Percentiles rank a stretch among this genome's conserved stretches.
Conservation (phyloP, 1,140 invertebrate genomes). For the Drosophila arizonae region DNA sequence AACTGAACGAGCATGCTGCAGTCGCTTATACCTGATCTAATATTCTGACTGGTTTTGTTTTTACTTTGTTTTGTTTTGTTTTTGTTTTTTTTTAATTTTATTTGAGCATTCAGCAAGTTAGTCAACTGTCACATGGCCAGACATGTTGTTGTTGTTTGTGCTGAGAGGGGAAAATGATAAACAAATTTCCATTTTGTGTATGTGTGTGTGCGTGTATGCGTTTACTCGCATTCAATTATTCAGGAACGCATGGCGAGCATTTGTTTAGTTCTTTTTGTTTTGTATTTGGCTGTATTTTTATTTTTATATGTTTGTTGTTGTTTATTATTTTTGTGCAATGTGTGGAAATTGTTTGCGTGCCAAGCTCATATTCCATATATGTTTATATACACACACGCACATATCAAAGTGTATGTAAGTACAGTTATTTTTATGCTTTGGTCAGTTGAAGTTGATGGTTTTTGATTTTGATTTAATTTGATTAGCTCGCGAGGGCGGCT, state of each 20-base stretch:
- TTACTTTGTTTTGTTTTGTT: slow-evolving; percentile 11
- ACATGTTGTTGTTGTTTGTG: slow-evolving; percentile 31
- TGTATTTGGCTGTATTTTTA: slow-evolving; percentile 3
- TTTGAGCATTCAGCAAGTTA: slow-evolving; percentile 64
- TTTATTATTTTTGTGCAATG: slow-evolving; percentile 79
- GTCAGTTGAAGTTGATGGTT: slow-evolving; percentile 30
- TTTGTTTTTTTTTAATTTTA: slow-evolving; percentile 23
- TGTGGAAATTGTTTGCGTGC: slow-evolving; percentile 78
- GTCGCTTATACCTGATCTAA: background rate
- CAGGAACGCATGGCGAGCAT: slow-evolving; percentile 42
- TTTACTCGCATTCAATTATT: slow-evolving; percentile 64
- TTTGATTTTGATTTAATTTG: slow-evolving; percentile 30
- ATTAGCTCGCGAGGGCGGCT: slow-evolving; percentile 14
- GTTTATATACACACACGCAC: background rate
- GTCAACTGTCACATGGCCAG: slow-evolving; percentile 71
- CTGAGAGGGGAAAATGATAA: slow-evolving; percentile 53
- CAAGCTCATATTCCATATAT: slow-evolving; percentile 36
- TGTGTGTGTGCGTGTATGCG: slow-evolving; percentile 11
- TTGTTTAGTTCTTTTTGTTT: slow-evolving; percentile 51
- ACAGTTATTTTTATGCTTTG: slow-evolving; percentile 33
- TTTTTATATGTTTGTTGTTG: slow-evolving; percentile 15
- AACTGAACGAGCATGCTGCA: background rate
- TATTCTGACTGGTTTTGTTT: slow-evolving; percentile 22
- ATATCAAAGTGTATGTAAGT: background rate
- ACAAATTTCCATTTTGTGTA: slow-evolving; percentile 65